These are phyloP conservation scores for Cylas formicarius DNA, from an alignment of 1,140 invertebrate genomes.

Conservation along the genomic window DNA sequence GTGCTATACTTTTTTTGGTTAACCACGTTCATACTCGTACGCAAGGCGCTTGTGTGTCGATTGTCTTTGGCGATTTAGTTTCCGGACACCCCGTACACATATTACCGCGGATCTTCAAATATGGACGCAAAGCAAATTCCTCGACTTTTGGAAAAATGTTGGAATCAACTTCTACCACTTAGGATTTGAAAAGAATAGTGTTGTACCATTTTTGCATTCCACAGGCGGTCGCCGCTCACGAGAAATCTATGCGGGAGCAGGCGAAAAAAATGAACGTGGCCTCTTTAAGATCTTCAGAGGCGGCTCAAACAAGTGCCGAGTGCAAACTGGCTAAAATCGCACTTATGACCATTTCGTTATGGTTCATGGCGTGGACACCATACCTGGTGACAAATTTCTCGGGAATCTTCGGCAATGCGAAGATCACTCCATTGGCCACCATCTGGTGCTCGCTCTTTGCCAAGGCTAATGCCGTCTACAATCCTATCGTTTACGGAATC, in stretches of 20 bases:
- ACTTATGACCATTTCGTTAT: slow-evolving; percentile 71
- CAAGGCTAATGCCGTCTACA: slow-evolving; percentile 72
- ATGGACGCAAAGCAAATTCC: too few species aligned
- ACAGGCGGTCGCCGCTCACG: slow-evolving; percentile 72
- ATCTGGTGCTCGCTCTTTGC: slow-evolving; percentile 75
- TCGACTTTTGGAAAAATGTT: too few species aligned
- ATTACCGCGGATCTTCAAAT: too few species aligned
- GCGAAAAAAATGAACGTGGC: slow-evolving; percentile 82
- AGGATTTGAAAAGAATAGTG: too few species aligned
- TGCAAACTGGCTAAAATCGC: slow-evolving; percentile 74
- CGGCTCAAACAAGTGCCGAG: slow-evolving; percentile 60
- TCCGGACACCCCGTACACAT: too few species aligned
- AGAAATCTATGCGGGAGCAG: slow-evolving; percentile 73
- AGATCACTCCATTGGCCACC: slow-evolving; percentile 63
- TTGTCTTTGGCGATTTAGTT: too few species aligned
- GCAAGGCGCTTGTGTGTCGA: too few species aligned
- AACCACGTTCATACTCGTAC: too few species aligned
- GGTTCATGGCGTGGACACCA: slow-evolving; percentile 82
- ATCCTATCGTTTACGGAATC: slow-evolving; percentile 77
- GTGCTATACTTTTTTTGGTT: too few species aligned
- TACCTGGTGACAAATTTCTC: slow-evolving; percentile 72
- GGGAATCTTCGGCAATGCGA: slow-evolving; percentile 60
- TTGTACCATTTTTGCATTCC: too few species aligned
- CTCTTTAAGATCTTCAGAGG: slow-evolving; percentile 62
- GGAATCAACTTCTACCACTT: too few species aligned